phyloP scores from a whole-genome alignment of 2,113 vertebrate genomes.

The Chaetodon trifascialis region DNA sequence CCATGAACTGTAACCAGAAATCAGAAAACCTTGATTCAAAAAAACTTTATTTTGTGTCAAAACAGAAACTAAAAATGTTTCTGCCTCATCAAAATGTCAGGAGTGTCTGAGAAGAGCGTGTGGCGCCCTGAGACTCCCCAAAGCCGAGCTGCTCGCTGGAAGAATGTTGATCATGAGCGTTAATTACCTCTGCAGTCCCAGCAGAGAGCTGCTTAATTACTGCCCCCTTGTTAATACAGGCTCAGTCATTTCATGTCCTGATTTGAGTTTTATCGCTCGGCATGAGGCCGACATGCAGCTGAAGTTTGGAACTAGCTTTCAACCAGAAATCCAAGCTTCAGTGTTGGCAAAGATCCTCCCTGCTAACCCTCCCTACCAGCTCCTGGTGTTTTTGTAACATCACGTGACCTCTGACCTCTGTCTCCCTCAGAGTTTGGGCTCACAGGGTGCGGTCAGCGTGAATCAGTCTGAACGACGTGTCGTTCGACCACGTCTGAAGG shows the following conservation, averaged over 20 bases:
- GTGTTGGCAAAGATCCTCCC: background rate
- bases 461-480: no score
- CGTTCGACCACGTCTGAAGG: no score
- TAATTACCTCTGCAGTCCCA: conserved; percentile 51
- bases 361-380: background rate
- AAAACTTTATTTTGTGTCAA: background rate
- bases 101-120: background rate
- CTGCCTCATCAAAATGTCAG: background rate
- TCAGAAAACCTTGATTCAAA: background rate
- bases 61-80: background rate
- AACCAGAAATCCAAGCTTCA: background rate
- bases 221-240: conserved; percentile 53
- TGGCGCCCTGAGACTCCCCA: background rate
- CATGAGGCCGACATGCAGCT: conserved; percentile 10
- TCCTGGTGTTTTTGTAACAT: background rate
- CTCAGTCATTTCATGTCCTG: conserved; percentile 16
- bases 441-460: no score
- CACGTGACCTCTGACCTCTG: background rate
- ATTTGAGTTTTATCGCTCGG: conserved; percentile 38
- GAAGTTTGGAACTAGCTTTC: background rate
- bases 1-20: background rate
- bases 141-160: background rate
- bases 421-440: no score
- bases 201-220: conserved; percentile 58
- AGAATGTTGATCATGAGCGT: conserved; percentile 45